Conservation (phyloP, 2,797 vertebrate genomes). For the Neomorphus geoffroyi region DNA sequence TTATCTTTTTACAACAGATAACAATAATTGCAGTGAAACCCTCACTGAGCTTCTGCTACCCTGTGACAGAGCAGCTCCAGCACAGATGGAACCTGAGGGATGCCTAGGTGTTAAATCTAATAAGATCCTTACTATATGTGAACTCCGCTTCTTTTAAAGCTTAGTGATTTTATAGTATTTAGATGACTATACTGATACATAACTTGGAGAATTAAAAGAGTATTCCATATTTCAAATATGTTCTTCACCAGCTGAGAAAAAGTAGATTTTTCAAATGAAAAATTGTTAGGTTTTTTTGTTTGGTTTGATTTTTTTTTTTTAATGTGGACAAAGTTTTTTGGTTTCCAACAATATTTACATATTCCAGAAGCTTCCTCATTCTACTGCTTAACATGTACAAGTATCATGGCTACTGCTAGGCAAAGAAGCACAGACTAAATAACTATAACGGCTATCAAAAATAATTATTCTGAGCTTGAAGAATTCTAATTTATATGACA, state of each 20-base stretch:
- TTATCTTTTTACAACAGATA: neutral
- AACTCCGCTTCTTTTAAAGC: neutral
- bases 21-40: neutral
- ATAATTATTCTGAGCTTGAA: neutral
- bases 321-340: neutral
- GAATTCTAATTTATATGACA: neutral
- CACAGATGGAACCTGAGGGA: neutral
- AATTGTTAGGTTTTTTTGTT: neutral
- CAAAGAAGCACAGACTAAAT: neutral
- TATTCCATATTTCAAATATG: neutral
- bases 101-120: neutral
- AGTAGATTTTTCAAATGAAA: neutral
- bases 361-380: neutral
- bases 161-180: neutral
- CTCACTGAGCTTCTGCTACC: neutral
- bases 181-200: neutral
- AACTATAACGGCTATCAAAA: neutral
- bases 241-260: neutral
- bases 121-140: neutral
- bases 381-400: neutral
- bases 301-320: too few relatives aligned
- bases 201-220: neutral
- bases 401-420: neutral
- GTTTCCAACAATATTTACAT: neutral
- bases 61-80: neutral